Evolutionary conservation across 2,797 vertebrate species (phyloP), one percentile per base, ranked within the genome.

Genomic region (Nannoperca obscura): DNA sequence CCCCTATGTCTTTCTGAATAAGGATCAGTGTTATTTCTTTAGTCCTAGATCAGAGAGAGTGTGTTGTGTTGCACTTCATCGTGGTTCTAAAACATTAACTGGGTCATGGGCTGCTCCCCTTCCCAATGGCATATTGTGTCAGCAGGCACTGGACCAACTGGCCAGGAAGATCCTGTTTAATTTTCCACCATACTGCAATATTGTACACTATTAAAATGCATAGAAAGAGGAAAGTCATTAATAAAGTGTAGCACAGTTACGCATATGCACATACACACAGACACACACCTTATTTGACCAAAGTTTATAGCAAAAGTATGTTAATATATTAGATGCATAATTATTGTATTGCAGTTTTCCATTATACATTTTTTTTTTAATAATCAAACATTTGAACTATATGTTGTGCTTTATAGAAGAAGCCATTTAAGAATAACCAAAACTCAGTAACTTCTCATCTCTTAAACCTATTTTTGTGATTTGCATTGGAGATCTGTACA

Each of bases 91-190:
- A 88, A 81, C 85, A 83, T 78, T 82, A 92, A 92, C 69, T 91
- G 81, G 91, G 89, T 91, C 89, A 92, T 54, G 65, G 73, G 64
- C 80, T 74, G 89, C 87, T 90, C 88, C 75, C 64, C 59, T 82
- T 91, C 79, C 87, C 86, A 83, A 46, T 85, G 77, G 86, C 90
- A 92, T 89, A 88, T 88, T 91, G 91, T 90, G 81, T 90, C 81
- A 82, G 81, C 64, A 82, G 92, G 91, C 87, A 78, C 32, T 40
- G 55, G 68, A 92, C 82, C 88, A 90, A 91, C 85, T 90, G 89
- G 83, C 86, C 78, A 78, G 40, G 32, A 85, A 81, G 71, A 71
- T 75, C 52, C 86, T 80, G 49, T 85, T 91, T n/a, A 76, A 88
- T 91, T 81, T 91, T 91, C 89, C 72, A 92, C 81, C 50, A 76